Conservation (phyloP, 2,113 vertebrate species). For the Cavia porcellus region DNA sequence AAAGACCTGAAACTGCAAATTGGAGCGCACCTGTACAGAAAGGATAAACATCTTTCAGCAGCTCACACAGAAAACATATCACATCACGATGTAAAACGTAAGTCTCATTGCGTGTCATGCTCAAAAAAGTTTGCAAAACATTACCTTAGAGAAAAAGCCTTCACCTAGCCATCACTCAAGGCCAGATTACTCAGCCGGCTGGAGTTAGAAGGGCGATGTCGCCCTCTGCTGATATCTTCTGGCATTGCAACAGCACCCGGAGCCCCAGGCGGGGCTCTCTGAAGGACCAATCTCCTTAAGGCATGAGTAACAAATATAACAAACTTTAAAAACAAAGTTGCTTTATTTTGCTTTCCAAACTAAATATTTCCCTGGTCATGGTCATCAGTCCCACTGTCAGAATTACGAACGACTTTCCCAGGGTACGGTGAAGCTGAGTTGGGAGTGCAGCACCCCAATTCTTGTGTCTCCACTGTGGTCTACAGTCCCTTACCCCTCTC, state of each 20-base stretch:
- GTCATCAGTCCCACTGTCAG: background rate
- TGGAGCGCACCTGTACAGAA: background rate
- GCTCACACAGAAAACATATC: background rate
- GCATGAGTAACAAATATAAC: background rate
- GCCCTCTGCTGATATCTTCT: conserved; percentile 63
- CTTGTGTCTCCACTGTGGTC: background rate
- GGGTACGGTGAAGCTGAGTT: background rate
- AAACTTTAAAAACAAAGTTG: background rate
- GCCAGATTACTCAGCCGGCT: fast-evolving
- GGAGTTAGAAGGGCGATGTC: conserved; percentile 40
- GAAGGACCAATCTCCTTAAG: background rate
- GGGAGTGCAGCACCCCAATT: background rate
- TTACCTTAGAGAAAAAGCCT: background rate
- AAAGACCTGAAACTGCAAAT: background rate
- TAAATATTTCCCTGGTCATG: background rate
- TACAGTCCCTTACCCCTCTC: no score
- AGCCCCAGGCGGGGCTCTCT: background rate
- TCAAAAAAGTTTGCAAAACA: background rate
- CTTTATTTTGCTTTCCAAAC: background rate
- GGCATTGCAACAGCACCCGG: background rate
- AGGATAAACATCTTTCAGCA: background rate
- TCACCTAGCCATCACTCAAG: background rate
- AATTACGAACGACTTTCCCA: background rate
- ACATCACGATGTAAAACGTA: background rate
- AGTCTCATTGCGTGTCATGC: background rate